Evolutionary conservation across 2,113 vertebrate species (phyloP), one percentile per base, ranked within the genome.

Genomic region (Tragelaphus strepsiceros): DNA sequence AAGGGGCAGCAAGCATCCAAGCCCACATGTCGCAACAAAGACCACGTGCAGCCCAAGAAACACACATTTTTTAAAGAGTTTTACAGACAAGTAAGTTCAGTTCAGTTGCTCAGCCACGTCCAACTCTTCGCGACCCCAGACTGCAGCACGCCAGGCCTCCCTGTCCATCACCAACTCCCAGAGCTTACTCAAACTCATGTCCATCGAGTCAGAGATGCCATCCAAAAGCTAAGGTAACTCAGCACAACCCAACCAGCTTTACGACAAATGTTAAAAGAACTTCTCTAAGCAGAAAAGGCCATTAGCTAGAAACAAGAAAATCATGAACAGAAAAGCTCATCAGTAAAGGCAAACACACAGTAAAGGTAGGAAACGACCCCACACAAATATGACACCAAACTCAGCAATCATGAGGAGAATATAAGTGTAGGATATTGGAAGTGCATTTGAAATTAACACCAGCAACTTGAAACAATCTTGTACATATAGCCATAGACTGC

Each of bases 11-110:
- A 81, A 6, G 78, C 78, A 12, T 21, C 28, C 46, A 21, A 32
- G 28, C 46, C 46, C 15, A 1, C 5, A 1, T 5, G 9, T 4
- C 8, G 1, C 46, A 51, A 12, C 46, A 51, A 17, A 19, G 46
- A 19, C 78, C 77, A 5, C 1, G 16, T 0, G 9, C 16, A 11
- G 78, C 46, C 78, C 8, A 51, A 6, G 6, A 81, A 51, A 32
- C 28, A 51, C 6, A 32, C 9, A 1, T 11, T 51, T 51, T 51
- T 32, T 6, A 0, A 32, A 81, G 46, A 81, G 71, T 14, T 15
- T 43, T 26, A 77, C 39, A 77, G 39, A 43, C 22, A 26, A 43
- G 1, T 12, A 43, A 39, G 19, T 39, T 74, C n/a, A 39, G 67
- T 22, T 74, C 35, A 74, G 67, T 39, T 21, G 11, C 21, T 74